These are phyloP conservation scores for Oryzias melastigma DNA, from an alignment of 2,113 vertebrate species.

Conservation along the genomic window DNA sequence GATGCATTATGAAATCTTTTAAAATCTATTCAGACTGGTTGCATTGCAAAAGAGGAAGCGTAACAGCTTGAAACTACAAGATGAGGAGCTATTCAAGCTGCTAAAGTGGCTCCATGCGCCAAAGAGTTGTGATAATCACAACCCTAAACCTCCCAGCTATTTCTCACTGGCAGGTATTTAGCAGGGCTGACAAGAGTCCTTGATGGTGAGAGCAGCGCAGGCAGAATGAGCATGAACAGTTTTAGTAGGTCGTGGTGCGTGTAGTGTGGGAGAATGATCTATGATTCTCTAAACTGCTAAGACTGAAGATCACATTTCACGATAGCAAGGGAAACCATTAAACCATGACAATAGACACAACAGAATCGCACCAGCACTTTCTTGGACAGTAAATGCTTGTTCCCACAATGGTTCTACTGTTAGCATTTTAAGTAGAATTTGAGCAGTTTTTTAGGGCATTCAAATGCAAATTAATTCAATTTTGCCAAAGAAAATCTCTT, in stretches of 20 bases:
- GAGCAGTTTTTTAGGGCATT: not conserved
- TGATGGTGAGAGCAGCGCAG: constrained; percentile 24
- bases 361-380: constrained; percentile 55
- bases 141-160: constrained; percentile 36
- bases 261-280: constrained; percentile 67
- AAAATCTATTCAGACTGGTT: too few species aligned
- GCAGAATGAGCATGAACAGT: constrained; percentile 22
- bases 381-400: constrained; percentile 32
- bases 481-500: too few species aligned
- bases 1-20: too few species aligned
- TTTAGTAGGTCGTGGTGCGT: constrained; percentile 26
- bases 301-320: constrained; percentile 71
- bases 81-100: constrained; percentile 20
- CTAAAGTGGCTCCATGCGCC: constrained; percentile 35
- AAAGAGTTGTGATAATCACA: constrained; percentile 48
- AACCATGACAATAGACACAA: constrained; percentile 67
- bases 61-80: constrained; percentile 11
- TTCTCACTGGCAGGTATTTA: constrained; percentile 49
- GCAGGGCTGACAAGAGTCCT: constrained; percentile 30
- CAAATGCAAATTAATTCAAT: too few species aligned
- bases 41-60: not conserved
- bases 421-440: constrained; percentile 24
- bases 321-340: constrained; percentile 68
- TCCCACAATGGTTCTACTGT: constrained; percentile 43
- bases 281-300: constrained; percentile 61